Percentiles rank a stretch among this genome's conserved stretches.
These are phyloP conservation scores for Zaprionus vittiger DNA, from an alignment of 1,140 invertebrate species.

Conservation along the genomic window DNA sequence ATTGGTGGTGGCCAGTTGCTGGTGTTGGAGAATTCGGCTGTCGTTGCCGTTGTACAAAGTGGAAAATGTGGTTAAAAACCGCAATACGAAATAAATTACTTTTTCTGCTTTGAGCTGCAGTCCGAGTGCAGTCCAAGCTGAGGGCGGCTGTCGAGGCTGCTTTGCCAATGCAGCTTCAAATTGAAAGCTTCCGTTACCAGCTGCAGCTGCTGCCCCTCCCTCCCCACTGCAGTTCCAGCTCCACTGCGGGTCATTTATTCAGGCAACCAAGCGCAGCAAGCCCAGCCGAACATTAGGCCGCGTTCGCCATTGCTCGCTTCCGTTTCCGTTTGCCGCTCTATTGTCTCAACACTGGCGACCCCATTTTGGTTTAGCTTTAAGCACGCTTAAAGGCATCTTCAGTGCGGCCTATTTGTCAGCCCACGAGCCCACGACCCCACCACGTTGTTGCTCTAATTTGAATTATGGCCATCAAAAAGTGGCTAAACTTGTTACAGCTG, in stretches of 20 bases:
- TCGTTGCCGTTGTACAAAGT: constrained; percentile 81
- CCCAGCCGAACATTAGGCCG: constrained; percentile 72
- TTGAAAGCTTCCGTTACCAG: constrained; percentile 76
- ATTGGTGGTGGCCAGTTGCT: constrained; percentile 1
- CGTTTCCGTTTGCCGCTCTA: constrained; percentile 53
- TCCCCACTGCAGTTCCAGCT: neutral
- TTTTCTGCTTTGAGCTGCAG: constrained; percentile 79
- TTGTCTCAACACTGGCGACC: constrained; percentile 38
- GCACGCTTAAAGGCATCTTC: constrained; percentile 59
- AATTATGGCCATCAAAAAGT: constrained; percentile 80
- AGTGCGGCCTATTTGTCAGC: constrained; percentile 67
- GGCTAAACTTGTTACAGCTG: constrained; percentile 66
- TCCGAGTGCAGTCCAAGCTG: constrained; percentile 40
- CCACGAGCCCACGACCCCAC: neutral
- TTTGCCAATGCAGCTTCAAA: constrained; percentile 77
- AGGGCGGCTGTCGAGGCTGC: constrained; percentile 36
- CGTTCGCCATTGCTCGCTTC: constrained; percentile 71
- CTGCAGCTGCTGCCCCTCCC: neutral
- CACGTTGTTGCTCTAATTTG: constrained; percentile 62
- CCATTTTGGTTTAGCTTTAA: constrained; percentile 68
- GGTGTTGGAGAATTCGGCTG: constrained; percentile 66
- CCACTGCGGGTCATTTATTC: constrained; percentile 64
- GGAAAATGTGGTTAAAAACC: constrained; percentile 83
- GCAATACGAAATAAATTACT: constrained; percentile 83
- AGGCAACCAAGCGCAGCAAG: constrained; percentile 15